A percentile compares a stretch with the other conserved stretches of the same genome.
phyloP scores from a whole-genome alignment of 2,113 vertebrate genomes.

The Excalfactoria chinensis region DNA sequence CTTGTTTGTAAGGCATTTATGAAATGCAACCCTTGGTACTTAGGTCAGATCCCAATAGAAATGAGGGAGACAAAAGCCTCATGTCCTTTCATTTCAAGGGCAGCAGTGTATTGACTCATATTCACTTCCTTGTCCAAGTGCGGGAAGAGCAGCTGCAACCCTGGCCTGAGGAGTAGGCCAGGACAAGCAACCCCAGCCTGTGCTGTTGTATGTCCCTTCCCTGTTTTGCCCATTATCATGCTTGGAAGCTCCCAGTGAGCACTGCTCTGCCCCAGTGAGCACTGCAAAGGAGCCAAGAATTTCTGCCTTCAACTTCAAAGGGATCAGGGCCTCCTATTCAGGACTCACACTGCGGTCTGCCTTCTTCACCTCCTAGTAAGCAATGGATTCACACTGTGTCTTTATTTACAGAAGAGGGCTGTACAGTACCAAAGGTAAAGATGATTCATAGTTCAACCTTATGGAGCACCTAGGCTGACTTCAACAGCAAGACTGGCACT shows the following conservation, averaged over 20 bases:
- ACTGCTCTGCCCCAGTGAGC: not conserved
- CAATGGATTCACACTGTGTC: not conserved
- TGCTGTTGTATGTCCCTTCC: not conserved
- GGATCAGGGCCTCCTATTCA: not conserved
- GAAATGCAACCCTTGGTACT: not conserved
- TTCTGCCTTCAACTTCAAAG: not conserved
- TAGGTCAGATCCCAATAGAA: not conserved
- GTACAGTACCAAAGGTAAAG: not conserved
- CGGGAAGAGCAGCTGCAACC: not conserved
- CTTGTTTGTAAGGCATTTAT: not conserved
- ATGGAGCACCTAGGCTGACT: not conserved
- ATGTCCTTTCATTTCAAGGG: not conserved
- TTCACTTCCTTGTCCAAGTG: not conserved
- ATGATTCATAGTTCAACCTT: not conserved
- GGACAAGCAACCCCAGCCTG: not conserved
- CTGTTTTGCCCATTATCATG: not conserved
- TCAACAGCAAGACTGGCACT: not conserved
- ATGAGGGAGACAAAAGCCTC: not conserved
- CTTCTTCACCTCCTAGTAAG: not conserved
- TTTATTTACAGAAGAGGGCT: not conserved
- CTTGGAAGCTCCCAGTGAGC: not conserved
- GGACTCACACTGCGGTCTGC: not conserved
- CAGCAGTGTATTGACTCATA: not conserved
- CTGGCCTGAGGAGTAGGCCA: not conserved
- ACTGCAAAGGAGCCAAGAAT: not conserved